These are phyloP conservation scores for Pangasius krempfi DNA, from an alignment of 2,797 vertebrate species.

Conservation along the genomic window DNA sequence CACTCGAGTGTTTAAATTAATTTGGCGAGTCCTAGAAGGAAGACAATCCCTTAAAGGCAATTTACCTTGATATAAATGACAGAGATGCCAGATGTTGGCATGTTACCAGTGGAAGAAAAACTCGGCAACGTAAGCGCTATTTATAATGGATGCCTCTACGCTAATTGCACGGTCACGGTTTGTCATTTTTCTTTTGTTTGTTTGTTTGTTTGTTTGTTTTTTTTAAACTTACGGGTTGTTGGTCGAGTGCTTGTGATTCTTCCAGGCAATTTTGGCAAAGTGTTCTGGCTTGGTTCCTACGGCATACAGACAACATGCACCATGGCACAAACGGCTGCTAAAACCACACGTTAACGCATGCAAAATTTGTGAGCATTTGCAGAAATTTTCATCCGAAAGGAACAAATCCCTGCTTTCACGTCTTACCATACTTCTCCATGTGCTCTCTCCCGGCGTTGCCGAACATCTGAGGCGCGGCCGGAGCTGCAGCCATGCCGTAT, in stretches of 20 bases:
- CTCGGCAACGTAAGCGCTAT: not conserved
- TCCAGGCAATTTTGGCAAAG: constrained; percentile 98
- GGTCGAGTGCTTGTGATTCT: constrained; percentile 95
- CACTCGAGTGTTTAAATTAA: too few species aligned
- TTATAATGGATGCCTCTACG: not conserved
- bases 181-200: not conserved
- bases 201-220: not conserved
- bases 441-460: constrained; percentile 87
- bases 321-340: not conserved
- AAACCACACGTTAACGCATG: not conserved
- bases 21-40: too few species aligned
- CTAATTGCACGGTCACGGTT: not conserved
- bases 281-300: constrained; percentile 91
- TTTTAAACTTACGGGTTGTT: constrained; percentile 89
- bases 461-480: constrained; percentile 86
- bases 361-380: not conserved
- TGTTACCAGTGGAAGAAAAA: too few species aligned
- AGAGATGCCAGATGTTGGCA: too few species aligned
- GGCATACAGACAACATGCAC: constrained; percentile 29
- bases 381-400: not conserved
- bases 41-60: too few species aligned
- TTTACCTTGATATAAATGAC: too few species aligned
- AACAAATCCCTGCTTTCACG: not conserved
- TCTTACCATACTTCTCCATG: constrained; percentile 93
- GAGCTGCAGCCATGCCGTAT: constrained; percentile 78